These are phyloP conservation scores for Telmatochromis sp. DNA, from an alignment of 2,113 vertebrate species.

Conservation along the genomic window DNA sequence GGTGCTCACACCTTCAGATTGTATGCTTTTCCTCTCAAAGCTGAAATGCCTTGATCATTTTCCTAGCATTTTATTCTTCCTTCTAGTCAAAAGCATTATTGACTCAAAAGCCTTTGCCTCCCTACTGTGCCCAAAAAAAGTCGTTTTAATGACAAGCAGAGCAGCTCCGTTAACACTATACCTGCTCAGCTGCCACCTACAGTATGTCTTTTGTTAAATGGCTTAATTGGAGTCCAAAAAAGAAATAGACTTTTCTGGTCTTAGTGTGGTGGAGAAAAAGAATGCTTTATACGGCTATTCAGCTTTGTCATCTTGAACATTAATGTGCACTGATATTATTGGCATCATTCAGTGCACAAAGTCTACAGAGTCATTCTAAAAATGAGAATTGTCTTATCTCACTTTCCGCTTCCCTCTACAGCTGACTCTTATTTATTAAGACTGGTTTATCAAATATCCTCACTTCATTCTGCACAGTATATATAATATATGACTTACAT, in stretches of 20 bases:
- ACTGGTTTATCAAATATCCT: neutral
- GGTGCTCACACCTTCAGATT: neutral
- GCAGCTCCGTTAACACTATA: constrained; percentile 31
- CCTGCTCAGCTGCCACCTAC: constrained; percentile 7
- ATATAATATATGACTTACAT: neutral
- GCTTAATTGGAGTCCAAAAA: constrained; percentile 22
- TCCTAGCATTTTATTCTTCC: neutral
- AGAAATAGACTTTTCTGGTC: neutral
- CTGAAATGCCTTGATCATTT: constrained; percentile 35
- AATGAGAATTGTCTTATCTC: neutral
- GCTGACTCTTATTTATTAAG: neutral
- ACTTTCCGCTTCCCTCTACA: neutral
- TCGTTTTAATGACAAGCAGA: constrained; percentile 36
- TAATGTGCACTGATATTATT: neutral
- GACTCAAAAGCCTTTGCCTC: constrained; percentile 19
- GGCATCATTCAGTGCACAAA: neutral
- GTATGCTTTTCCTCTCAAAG: constrained; percentile 2
- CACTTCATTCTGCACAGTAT: neutral
- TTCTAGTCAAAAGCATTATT: constrained; percentile 22
- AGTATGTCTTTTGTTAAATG: constrained; percentile 44
- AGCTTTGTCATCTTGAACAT: neutral
- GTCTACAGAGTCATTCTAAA: neutral
- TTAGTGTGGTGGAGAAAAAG: neutral
- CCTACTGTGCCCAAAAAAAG: constrained; percentile 3
- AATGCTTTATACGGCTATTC: neutral